Percentiles rank a stretch among this genome's conserved stretches.
Evolutionary conservation across 1,140 invertebrate genomes (phyloP).

Genomic region (Drosophila nebulosa): DNA sequence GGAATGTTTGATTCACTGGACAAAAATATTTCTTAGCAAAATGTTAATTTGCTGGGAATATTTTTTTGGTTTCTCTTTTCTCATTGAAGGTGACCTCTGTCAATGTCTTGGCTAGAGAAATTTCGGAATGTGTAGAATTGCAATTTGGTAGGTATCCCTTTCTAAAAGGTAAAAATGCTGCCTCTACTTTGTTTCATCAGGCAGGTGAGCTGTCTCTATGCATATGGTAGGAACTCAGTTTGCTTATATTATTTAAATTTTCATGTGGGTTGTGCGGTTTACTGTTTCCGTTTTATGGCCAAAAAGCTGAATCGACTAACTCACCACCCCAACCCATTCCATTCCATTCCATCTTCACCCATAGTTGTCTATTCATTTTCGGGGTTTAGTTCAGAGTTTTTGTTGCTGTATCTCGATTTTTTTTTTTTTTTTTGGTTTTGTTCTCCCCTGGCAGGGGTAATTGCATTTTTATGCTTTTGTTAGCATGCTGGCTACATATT

Average conservation of each 20-base stretch:
- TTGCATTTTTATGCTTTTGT: conserved; percentile 75
- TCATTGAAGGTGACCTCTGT: neutral
- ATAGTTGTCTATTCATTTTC: conserved; percentile 49
- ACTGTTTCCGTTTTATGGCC: conserved; percentile 47
- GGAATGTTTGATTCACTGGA: no score
- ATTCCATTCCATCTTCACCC: no score
- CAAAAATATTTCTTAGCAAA: no score
- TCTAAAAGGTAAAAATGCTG: neutral
- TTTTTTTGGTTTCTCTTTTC: no score
- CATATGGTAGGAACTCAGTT: neutral
- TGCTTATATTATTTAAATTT: conserved; percentile 70
- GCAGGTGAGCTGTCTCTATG: neutral
- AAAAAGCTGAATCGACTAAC: conserved; percentile 14
- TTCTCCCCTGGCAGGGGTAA: conserved; percentile 35
- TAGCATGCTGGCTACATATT: conserved; percentile 23
- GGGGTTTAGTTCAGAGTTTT: no score
- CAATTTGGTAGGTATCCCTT: neutral
- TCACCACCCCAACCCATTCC: neutral
- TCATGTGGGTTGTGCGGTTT: conserved; percentile 59
- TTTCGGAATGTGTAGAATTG: neutral
- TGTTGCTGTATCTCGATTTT: neutral
- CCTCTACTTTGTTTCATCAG: neutral
- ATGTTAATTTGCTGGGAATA: neutral
- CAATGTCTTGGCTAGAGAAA: neutral
- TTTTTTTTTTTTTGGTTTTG: neutral